phyloP scores from a whole-genome alignment of 1,140 invertebrate species.

The Penaeus indicus region DNA sequence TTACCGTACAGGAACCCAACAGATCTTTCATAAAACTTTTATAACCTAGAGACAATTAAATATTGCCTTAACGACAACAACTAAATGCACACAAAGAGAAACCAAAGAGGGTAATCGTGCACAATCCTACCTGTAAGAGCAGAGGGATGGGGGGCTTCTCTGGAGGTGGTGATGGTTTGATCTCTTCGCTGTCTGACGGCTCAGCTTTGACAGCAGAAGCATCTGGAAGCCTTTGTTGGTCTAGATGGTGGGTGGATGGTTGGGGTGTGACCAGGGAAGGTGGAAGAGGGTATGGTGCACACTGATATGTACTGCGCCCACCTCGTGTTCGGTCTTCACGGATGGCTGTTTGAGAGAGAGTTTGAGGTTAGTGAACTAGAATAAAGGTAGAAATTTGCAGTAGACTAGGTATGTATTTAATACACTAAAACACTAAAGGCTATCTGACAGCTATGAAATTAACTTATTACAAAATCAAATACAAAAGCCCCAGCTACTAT shows the following conservation, averaged over 20 bases:
- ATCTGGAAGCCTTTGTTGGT: conserved; percentile 53
- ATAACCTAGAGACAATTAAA: no score
- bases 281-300: conserved; percentile 82
- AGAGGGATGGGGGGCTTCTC: conserved; percentile 72
- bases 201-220: conserved; percentile 70
- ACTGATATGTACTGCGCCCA: conserved; percentile 95
- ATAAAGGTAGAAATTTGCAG: no score
- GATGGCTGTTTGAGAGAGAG: conserved; percentile 78
- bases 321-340: conserved; percentile 93
- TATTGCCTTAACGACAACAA: background rate
- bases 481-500: no score
- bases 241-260: conserved; percentile 50
- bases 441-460: no score
- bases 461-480: no score
- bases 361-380: background rate
- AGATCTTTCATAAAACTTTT: no score
- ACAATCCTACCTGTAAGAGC: conserved; percentile 73
- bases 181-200: conserved; percentile 71
- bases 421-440: no score
- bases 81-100: conserved; percentile 63
- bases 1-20: no score
- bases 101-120: background rate
- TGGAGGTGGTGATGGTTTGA: conserved; percentile 67
- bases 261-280: conserved; percentile 73
- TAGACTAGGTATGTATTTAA: no score